Base-by-base conservation (phyloP, 2,797 vertebrate species). In the Enteromius trimaculatus region DNA sequence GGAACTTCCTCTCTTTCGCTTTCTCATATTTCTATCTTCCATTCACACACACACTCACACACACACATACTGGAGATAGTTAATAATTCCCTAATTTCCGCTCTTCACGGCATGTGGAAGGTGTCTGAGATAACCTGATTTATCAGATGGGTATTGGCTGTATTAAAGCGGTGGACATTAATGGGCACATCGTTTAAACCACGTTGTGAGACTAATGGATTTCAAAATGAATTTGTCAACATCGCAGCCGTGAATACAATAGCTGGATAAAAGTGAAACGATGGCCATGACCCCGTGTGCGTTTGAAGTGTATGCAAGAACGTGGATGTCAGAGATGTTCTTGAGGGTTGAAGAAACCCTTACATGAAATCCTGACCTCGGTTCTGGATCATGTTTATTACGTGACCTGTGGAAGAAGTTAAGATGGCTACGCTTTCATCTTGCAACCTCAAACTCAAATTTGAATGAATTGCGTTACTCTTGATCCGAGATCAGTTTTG, bases 191-290 rank as follows among this genome's bases (percentile, higher is more conserved):
- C 94, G 92, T 93, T 95, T 95, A 93, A 94, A 93, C 92, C 92
- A 93, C 88, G 89, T 92, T 91, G 92, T 81, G 84, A 91, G 91
- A 93, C 93, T 95, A 95, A 95, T 95, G 92, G 92, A 94, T 94
- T 95, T 93, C 90, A 92, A 91, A 94, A 94, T 94, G 90, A 93
- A 94, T 95, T 94, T 94, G 93, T 95, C 93, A 95, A 94, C 93
- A 94, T 84, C 62, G 84, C 88, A 91, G 89, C 87, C n/a, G 82
- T 87, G 93, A 93, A 94, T 92, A 90, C 92, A 93, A 94, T 92
- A 93, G 91, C 90, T 89, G 90, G 91, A 92, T 90, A 90, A 92
- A 90, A 91, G 88, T 84, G 88, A 91, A 89, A 89, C 53, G 68
- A 86, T 53, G 84, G 62, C 89, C 81, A 87, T 89, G 89, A 90